phyloP scores from a whole-genome alignment of 2,888 invertebrate species.

The Pomacea canaliculata region DNA sequence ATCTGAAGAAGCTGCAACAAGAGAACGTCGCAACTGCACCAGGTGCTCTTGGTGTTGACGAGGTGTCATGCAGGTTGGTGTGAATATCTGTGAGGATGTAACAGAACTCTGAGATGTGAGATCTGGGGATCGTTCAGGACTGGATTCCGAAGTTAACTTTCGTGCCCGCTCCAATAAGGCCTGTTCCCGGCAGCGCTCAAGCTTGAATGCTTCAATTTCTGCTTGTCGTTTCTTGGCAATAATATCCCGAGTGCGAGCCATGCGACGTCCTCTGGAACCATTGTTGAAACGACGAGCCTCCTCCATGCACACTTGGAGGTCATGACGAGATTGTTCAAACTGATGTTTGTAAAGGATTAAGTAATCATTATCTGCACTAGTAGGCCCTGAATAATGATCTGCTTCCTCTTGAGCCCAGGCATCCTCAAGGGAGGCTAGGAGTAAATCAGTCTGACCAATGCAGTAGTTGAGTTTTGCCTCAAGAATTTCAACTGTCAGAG shows the following conservation, averaged over 20 bases:
- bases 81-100: slow-evolving; percentile 7
- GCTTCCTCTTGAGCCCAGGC: slow-evolving; percentile 41
- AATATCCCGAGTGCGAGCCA: slow-evolving; percentile 48
- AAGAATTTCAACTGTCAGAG: slow-evolving; percentile 67
- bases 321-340: slow-evolving; percentile 58
- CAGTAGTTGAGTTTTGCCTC: slow-evolving; percentile 70
- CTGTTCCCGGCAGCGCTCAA: slow-evolving; percentile 60
- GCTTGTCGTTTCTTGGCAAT: slow-evolving; percentile 50
- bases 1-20: slow-evolving; percentile 52
- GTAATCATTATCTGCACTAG: slow-evolving; percentile 43
- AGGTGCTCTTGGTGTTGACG: slow-evolving; percentile 58
- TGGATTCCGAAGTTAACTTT: slow-evolving; percentile 16
- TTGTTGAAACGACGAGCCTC: slow-evolving; percentile 46
- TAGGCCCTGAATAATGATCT: slow-evolving; percentile 16
- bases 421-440: slow-evolving; percentile 64
- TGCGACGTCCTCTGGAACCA: slow-evolving; percentile 47
- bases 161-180: slow-evolving; percentile 25
- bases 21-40: slow-evolving; percentile 48
- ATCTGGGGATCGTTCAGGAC: slow-evolving; percentile 17
- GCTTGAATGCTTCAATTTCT: slow-evolving; percentile 63
- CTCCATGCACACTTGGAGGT: slow-evolving; percentile 58
- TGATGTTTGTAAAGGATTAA: slow-evolving; percentile 54
- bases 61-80: slow-evolving; percentile 54
- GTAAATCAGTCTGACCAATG: slow-evolving; percentile 68
- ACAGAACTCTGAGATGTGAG: slow-evolving; percentile 32